These are phyloP conservation scores for Erythrolamprus reginae DNA, from an alignment of 2,113 vertebrate species.

Conservation along the genomic window DNA sequence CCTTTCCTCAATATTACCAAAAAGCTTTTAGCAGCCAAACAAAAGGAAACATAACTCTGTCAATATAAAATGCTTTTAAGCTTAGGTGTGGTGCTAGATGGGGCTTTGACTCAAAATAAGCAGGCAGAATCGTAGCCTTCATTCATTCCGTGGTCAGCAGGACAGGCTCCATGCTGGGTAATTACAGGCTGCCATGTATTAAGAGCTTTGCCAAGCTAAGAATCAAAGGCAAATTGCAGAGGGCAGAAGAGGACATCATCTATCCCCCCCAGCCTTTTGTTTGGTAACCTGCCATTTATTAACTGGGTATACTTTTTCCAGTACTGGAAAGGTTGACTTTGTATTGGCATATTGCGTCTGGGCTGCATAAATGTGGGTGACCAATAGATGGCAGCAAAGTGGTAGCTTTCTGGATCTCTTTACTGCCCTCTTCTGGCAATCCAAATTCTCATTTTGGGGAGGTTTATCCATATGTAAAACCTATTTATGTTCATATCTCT, in stretches of 20 bases:
- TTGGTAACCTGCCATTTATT: neutral
- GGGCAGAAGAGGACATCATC: neutral
- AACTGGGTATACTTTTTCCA: neutral
- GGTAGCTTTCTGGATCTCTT: neutral
- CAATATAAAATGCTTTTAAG: conserved; percentile 51
- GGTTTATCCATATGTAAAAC: neutral
- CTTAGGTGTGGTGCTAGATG: conserved; percentile 47
- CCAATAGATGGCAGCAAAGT: neutral
- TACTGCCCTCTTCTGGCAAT: neutral
- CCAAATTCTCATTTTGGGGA: neutral
- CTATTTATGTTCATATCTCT: neutral
- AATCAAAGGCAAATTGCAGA: conserved; percentile 47
- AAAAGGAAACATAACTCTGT: conserved; percentile 48
- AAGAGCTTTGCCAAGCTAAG: conserved; percentile 35
- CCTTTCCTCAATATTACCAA: conserved; percentile 22
- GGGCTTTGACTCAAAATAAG: conserved; percentile 55
- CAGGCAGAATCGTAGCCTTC: conserved; percentile 38
- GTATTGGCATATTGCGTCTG: neutral
- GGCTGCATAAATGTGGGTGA: neutral
- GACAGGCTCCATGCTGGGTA: conserved; percentile 48
- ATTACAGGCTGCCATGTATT: conserved; percentile 44
- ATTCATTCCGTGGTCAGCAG: conserved; percentile 56
- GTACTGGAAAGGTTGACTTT: neutral
- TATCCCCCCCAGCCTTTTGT: neutral
- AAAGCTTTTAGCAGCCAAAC: conserved; percentile 50